Conservation (phyloP, 2,888 invertebrate species). For the Erebia ligea region DNA sequence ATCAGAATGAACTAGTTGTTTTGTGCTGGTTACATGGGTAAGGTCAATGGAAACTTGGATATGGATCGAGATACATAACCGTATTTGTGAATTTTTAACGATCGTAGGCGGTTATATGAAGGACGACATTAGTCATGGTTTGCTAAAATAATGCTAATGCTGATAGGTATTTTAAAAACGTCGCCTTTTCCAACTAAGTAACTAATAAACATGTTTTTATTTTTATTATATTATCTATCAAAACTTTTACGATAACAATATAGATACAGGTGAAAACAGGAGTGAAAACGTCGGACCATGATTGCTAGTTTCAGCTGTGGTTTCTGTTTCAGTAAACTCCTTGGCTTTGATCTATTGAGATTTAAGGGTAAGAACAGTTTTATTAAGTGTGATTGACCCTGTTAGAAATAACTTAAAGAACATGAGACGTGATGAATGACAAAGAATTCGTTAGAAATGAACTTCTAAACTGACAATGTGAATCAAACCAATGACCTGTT, state of each 20-base stretch:
- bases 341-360: too few relatives aligned
- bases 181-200: not conserved
- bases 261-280: slow-evolving; percentile 6
- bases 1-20: slow-evolving; percentile 10
- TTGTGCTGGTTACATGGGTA: slow-evolving; percentile 11
- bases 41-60: slow-evolving; percentile 19
- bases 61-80: slow-evolving; percentile 15
- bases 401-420: not conserved
- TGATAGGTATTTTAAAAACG: not conserved
- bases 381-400: too few relatives aligned
- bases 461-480: too few relatives aligned
- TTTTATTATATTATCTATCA: not conserved
- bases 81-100: slow-evolving; percentile 9
- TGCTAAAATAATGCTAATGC: not conserved
- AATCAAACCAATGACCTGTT: not conserved
- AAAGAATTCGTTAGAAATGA: too few relatives aligned
- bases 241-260: slow-evolving; percentile 5
- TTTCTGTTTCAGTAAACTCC: not conserved
- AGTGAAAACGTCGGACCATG: not conserved
- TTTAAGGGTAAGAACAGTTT: too few relatives aligned
- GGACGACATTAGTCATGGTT: slow-evolving; percentile 8
- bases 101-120: slow-evolving; percentile 18
- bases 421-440: too few relatives aligned
- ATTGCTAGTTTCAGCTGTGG: not conserved
- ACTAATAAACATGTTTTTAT: not conserved